phyloP scores from a whole-genome alignment of 2,797 vertebrate genomes.

The Aselliscus stoliczkanus region DNA sequence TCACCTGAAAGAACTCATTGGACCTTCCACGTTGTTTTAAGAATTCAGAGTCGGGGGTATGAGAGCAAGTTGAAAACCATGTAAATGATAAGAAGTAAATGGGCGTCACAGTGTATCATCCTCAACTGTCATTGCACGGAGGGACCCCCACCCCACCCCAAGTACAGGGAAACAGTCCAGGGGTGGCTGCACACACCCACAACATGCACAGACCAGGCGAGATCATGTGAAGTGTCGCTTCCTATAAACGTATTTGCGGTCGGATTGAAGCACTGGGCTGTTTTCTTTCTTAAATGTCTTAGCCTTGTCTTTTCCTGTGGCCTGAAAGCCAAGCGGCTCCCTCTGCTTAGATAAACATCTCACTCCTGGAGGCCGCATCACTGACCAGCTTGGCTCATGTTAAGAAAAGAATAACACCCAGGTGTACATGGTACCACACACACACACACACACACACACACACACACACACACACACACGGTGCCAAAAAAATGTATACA shows the following conservation, averaged over 20 bases:
- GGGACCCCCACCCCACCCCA: accelerated
- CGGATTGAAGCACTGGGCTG: background rate
- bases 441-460: no score
- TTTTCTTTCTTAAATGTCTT: no score
- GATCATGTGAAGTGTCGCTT: background rate
- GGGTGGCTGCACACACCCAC: accelerated
- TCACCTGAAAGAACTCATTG: no score
- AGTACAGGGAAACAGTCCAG: accelerated
- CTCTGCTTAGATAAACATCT: background rate
- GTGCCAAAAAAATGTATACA: no score
- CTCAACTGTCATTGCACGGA: accelerated
- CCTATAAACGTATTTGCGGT: background rate
- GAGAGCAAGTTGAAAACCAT: background rate
- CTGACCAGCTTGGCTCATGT: no score
- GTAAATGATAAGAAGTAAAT: no score
- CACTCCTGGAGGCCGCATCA: background rate
- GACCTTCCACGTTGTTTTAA: no score
- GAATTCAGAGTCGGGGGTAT: no score
- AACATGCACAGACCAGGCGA: background rate
- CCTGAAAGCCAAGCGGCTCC: no score
- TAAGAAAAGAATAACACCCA: background rate
- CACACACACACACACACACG: no score
- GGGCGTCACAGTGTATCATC: accelerated
- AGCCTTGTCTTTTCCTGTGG: background rate
- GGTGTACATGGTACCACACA: background rate